Conservation (phyloP, 2,113 vertebrate species). For the Electrona antarctica region DNA sequence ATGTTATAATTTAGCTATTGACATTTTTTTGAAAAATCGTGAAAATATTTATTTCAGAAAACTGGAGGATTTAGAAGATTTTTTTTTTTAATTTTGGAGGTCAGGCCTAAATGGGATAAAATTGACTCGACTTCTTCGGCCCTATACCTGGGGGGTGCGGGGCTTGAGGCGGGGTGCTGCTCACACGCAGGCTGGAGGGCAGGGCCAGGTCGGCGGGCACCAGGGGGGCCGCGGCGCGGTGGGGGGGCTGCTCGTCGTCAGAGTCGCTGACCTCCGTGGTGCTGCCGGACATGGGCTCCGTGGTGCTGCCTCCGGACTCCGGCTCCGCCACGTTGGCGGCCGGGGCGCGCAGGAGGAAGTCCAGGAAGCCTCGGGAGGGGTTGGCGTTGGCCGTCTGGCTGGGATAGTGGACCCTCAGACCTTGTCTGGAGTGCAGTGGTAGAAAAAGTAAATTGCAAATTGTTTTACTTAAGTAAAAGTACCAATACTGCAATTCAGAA, state of each 20-base stretch:
- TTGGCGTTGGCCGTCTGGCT: constrained; percentile 81
- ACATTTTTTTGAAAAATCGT: no score
- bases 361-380: constrained; percentile 69
- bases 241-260: constrained; percentile 41
- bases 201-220: constrained; percentile 25
- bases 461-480: no score
- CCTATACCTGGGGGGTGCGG: no score
- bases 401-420: constrained; percentile 75
- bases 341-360: constrained; percentile 45
- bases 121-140: no score
- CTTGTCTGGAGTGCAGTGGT: constrained; percentile 54
- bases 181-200: background rate
- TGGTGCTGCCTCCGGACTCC: constrained; percentile 32
- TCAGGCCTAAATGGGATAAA: no score
- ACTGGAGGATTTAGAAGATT: no score
- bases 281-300: constrained; percentile 72
- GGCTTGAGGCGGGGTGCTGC: background rate
- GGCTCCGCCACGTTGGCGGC: constrained; percentile 50
- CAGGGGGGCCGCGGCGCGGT: background rate
- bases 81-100: no score
- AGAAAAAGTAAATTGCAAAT: background rate
- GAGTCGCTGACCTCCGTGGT: constrained; percentile 75
- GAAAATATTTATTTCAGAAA: no score
- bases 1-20: no score
- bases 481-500: no score